A percentile compares a stretch with the other conserved stretches of the same genome.
phyloP scores from a whole-genome alignment of 2,113 vertebrate genomes.

The Nanorana parkeri region DNA sequence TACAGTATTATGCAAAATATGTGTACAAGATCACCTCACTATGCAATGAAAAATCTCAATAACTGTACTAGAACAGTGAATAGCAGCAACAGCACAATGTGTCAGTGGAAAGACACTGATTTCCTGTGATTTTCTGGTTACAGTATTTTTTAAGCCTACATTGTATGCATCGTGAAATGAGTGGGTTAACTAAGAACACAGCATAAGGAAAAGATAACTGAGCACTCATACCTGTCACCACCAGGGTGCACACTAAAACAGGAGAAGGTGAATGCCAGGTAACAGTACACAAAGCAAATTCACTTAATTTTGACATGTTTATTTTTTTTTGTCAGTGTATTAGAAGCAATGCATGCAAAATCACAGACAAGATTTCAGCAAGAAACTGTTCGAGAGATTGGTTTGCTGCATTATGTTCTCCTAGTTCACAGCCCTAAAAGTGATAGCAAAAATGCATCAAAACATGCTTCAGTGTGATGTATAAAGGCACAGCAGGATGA shows the following conservation, averaged over 20 bases:
- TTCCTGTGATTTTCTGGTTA: too few species aligned
- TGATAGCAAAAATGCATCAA: constrained; percentile 95
- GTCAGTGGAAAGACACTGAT: too few species aligned
- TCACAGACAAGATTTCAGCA: constrained; percentile 62
- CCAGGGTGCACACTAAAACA: constrained; percentile 45
- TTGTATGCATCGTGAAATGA: not conserved
- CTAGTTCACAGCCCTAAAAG: constrained; percentile 92
- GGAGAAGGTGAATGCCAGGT: constrained; percentile 17
- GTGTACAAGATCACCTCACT: too few species aligned
- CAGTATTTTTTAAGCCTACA: too few species aligned
- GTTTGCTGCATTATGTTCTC: constrained; percentile 77
- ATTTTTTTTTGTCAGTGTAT: constrained; percentile 23
- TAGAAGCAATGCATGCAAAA: constrained; percentile 57
- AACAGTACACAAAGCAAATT: constrained; percentile 16
- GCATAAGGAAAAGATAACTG: not conserved
- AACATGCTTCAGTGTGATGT: constrained; percentile 92
- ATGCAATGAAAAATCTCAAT: too few species aligned
- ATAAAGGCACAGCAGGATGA: constrained; percentile 99
- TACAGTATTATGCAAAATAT: too few species aligned
- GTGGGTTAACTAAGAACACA: not conserved
- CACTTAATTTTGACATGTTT: constrained; percentile 1
- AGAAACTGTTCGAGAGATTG: constrained; percentile 64
- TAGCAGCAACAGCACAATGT: too few species aligned
- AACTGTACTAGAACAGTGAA: too few species aligned
- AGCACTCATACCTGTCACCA: constrained; percentile 27